Base-by-base conservation (phyloP, 2,113 vertebrate species). In the Ellobius talpinus region DNA sequence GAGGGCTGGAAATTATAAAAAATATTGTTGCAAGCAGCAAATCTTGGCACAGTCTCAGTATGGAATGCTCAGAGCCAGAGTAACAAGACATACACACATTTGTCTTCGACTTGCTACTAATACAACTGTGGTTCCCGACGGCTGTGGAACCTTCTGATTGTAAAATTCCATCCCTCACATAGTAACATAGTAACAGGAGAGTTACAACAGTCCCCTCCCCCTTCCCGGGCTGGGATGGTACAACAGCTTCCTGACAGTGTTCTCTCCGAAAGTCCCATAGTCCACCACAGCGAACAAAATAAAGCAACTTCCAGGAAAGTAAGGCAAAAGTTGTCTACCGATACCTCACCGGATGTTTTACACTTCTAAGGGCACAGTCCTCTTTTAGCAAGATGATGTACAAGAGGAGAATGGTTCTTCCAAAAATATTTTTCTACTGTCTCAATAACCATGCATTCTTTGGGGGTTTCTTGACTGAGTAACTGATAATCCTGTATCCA, bases 81-180 rank as follows among this genome's bases (percentile, higher is more conserved):
- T 93, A 97, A 94, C 89, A 97, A 96, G 97, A 97, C 97, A 58
- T 58, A 96, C 96, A 94, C 96, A 90, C 96, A 97, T 97, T 97
- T 97, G 96, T 97, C 96, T 98, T 98, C 87, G 84, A 74, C 95
- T 93, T 63, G 89, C 93, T 66, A 90, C 73, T 96, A 93, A 84
- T 65, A 94, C 97, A 98, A 97, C 98, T 96, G 95, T 98, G 86
- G 12, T 97, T 96, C 95, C 97, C 96, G 97, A 98, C 97, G 97
- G 96, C 95, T 97, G 93, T 97, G 96, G 98, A 97, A 94, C 95
- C 96, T 97, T 98, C 96, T 98, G 97, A 91, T 97, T 96, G 89
- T 97, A 97, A 97, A 97, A 98, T 98, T 98, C 97, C 96, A 98
- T 96, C 95, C 91, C 89, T 98, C 95, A 86, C 97, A 92, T 97